Evolutionary conservation across 2,888 invertebrate genomes (phyloP), one percentile per base, ranked within the genome.

Genomic region (Cosmia pyralina): DNA sequence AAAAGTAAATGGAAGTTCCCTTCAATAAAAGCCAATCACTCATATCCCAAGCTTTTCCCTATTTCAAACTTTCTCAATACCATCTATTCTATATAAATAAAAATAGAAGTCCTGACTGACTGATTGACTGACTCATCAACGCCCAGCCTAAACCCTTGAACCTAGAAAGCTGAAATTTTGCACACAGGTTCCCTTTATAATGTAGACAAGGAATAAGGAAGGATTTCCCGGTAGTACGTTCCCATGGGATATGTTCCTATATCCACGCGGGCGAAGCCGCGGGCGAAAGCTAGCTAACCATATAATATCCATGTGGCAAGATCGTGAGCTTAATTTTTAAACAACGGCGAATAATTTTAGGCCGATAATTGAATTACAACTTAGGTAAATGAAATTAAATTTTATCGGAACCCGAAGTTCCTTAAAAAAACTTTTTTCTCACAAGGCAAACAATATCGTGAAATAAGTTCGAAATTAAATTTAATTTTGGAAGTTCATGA

Each of bases 401-500:
- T 78, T 41, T 19, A 55, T 17, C 5, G 38, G 19, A 34, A 34
- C 8, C 41, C 34, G 13, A 60, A 58, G 19, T 59, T 63, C 19
- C n/a, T 58, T 53, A 28, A 17, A 55, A 77, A 79, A n/a, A n/a
- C n/a, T 48, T 50, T 69, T 75, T 55, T 44, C 50, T 13, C 13
- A 44, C 28, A n/a, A 41, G 13, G 19, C 46, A 6, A 75, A 62
- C 60, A 70, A 53, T 55, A 41, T 44, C 19, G 1, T 13, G 4
- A 19, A 41, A 38, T 28, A 58, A n/a, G 17, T 41, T 19, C 10
- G 11, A 72, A 79, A 79, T 78, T 78, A 4, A 59, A 75, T 52
- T 71, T 17, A 17, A 28, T 22, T 60, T 22, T 60, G 10, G 28
- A 58, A 57, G 44, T 46, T 70, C 28, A 57, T 48, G 17, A 70